Percentiles rank a stretch among this genome's conserved stretches.
Conservation (phyloP, 53 echinoderm and acorn worm genomes). For the Stichopus horrens region DNA sequence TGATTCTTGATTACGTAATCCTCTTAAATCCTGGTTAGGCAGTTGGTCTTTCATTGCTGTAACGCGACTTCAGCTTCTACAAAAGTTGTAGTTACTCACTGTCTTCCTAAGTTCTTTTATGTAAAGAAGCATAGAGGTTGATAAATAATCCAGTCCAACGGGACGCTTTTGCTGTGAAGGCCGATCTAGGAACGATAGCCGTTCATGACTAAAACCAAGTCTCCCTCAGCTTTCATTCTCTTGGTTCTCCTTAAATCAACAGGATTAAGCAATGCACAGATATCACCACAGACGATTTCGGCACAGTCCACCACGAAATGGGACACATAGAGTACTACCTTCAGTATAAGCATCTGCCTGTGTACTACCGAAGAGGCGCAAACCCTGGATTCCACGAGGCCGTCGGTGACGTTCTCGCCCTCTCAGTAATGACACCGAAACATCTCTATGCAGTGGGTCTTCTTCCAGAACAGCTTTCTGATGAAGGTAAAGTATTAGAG, state of each 20-base stretch:
- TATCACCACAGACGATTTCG: slow-evolving; percentile 83
- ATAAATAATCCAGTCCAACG: too few species aligned
- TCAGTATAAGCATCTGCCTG: slow-evolving; percentile 72
- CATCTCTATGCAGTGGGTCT: slow-evolving; percentile 71
- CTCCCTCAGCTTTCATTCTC: too few species aligned
- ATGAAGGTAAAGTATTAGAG: slow-evolving; percentile 16
- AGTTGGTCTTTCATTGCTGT: too few species aligned
- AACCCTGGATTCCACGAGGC: slow-evolving; percentile 94
- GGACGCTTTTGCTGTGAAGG: too few species aligned
- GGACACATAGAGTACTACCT: slow-evolving; percentile 87
- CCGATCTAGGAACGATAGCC: too few species aligned
- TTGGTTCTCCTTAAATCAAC: not conserved
- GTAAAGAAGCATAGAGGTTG: too few species aligned
- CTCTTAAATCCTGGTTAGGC: too few species aligned
- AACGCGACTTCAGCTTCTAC: too few species aligned
- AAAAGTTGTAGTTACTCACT: too few species aligned
- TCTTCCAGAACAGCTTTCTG: slow-evolving; percentile 57
- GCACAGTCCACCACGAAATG: slow-evolving; percentile 90
- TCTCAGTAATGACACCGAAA: slow-evolving; percentile 79
- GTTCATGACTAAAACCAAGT: too few species aligned
- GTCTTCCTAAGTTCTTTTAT: too few species aligned
- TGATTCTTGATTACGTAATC: too few species aligned
- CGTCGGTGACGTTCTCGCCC: slow-evolving; percentile 79
- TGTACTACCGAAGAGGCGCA: slow-evolving; percentile 70
- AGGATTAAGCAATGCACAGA: slow-evolving; percentile 92